Percentiles rank a stretch among this genome's conserved stretches.
Conservation (phyloP, 2,113 vertebrate genomes). For the Sinocyclocheilus rhinocerous region DNA sequence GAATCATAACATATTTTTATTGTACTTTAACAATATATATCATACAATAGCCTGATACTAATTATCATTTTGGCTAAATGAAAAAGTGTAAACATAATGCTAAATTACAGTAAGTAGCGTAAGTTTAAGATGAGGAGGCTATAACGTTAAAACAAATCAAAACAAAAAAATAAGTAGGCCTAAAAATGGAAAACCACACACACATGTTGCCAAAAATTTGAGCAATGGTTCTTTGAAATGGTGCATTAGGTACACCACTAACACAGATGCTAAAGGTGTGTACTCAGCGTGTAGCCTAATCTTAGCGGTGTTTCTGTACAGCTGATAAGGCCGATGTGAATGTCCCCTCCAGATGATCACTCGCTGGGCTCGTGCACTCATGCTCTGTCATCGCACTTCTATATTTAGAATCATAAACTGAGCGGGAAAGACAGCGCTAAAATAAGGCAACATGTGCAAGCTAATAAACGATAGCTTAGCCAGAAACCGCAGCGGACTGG, state of each 20-base stretch:
- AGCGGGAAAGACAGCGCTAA: background rate
- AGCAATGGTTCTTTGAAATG: background rate
- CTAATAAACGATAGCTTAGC: slow-evolving; percentile 2
- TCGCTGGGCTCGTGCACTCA: background rate
- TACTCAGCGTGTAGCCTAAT: background rate
- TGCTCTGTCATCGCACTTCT: background rate
- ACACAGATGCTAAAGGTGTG: background rate
- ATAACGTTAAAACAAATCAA: background rate
- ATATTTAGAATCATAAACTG: slow-evolving; percentile 20
- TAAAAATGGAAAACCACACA: background rate
- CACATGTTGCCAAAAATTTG: too few species aligned
- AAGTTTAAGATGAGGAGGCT: background rate
- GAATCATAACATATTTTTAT: background rate
- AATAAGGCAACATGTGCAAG: background rate
- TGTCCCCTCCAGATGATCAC: slow-evolving; percentile 14
- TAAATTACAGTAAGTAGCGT: background rate
- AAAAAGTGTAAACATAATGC: background rate
- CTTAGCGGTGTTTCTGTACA: background rate
- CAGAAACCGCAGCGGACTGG: background rate
- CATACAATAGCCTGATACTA: too few species aligned
- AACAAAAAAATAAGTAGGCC: too few species aligned
- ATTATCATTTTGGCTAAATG: background rate
- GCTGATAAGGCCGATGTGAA: background rate
- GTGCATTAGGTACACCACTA: background rate
- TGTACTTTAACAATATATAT: too few species aligned